phyloP scores from a whole-genome alignment of 37 sponge, comb jelly and placozoan genomes.

The Bolinopsis microptera region DNA sequence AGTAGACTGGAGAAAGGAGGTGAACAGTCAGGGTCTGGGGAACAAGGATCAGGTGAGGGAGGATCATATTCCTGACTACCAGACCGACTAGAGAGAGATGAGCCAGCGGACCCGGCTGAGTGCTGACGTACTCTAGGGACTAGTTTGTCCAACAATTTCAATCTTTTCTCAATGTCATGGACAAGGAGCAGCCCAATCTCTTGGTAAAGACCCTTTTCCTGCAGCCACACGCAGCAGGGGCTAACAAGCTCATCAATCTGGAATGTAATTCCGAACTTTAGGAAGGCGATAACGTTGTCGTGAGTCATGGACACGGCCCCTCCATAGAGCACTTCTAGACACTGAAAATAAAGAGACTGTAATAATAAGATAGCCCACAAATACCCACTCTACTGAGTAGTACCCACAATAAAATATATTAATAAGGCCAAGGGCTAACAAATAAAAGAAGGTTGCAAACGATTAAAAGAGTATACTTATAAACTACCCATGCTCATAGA shows the following conservation, averaged over 20 bases:
- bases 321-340: constrained; percentile 11
- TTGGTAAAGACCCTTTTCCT: background rate
- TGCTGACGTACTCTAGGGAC: background rate
- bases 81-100: background rate
- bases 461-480: too few relatives aligned
- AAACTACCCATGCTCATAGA: too few relatives aligned
- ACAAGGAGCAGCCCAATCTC: background rate
- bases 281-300: background rate
- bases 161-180: background rate
- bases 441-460: too few relatives aligned
- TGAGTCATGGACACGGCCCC: background rate
- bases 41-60: background rate
- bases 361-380: too few relatives aligned
- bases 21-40: background rate
- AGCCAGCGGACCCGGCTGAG: background rate
- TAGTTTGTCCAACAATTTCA: background rate
- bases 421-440: too few relatives aligned
- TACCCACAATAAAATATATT: too few relatives aligned
- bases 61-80: background rate
- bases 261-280: constrained; percentile 8
- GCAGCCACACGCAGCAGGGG: background rate
- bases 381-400: too few relatives aligned
- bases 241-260: background rate
- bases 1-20: too few relatives aligned
- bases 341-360: background rate